Evolutionary conservation across 2,113 vertebrate species (phyloP).

Genomic region (Dicrurus megarhynchus): DNA sequence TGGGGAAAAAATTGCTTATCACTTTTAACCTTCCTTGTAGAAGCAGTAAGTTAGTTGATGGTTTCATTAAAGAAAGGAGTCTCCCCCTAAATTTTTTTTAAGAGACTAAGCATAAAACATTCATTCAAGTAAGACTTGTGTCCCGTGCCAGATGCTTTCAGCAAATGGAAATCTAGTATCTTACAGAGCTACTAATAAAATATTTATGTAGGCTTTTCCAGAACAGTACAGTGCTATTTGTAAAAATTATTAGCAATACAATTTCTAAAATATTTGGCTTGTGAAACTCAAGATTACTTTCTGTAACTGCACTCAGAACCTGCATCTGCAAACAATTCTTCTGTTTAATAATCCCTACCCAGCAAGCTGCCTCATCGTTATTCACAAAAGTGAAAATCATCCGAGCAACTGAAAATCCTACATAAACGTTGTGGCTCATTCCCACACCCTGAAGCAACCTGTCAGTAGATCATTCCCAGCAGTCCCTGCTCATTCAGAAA

Average conservation of each 20-base stretch:
- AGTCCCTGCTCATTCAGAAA: not conserved
- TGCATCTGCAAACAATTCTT: not conserved
- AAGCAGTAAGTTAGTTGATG: conserved; percentile 20
- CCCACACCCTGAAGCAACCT: not conserved
- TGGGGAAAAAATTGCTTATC: not conserved
- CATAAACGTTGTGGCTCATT: not conserved
- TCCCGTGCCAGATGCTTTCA: conserved; percentile 53
- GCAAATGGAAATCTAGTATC: conserved; percentile 63
- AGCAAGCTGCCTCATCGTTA: not conserved
- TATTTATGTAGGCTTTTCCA: conserved; percentile 65
- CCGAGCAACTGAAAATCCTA: not conserved
- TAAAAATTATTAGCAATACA: conserved; percentile 47
- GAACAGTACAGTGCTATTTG: conserved; percentile 30
- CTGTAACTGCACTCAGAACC: not conserved
- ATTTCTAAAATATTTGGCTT: not conserved
- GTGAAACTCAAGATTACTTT: not conserved
- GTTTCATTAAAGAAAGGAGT: conserved; percentile 51
- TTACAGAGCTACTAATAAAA: conserved; percentile 68
- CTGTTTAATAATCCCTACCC: not conserved
- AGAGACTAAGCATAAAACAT: conserved; percentile 62
- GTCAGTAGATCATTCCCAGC: not conserved
- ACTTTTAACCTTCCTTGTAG: conserved; percentile 27
- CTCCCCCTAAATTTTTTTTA: conserved; percentile 49
- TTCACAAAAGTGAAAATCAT: not conserved
- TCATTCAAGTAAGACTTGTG: conserved; percentile 60